Evolutionary conservation across 2,113 vertebrate species (phyloP), one percentile per base, ranked within the genome.

Genomic region (Hippoglossus stenolepis): DNA sequence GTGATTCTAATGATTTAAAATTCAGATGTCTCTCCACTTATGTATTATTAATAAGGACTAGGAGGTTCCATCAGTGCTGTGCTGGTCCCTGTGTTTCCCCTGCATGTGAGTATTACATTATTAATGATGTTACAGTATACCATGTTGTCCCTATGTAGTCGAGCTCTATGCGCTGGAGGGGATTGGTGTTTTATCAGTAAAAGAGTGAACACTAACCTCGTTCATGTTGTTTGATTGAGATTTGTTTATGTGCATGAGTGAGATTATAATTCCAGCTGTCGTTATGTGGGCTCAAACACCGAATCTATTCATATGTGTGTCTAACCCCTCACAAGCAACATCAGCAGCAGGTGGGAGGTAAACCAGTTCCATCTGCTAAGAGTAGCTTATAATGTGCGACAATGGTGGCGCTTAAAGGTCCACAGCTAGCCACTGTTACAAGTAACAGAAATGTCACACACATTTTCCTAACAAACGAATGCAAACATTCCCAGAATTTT

Each of bases 101-200:
- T 70, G 65, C 73, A 76, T 86, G 59, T 45, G 61, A 65, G 51
- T 60, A 51, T 69, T 90, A 11, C 31, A 84, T 85, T 91, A 91
- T 87, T 90, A 75, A 89, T 87, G 66, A 75, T 53, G 26, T 43
- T 81, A 84, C 56, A 79, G 54, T 75, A 59, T 43, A 77, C 38
- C 24, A 53, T 86, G 64, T 87, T 77, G 75, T 79, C 71, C 15
- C 20, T 18, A 70, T 72, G 49, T 77, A 67, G 70, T 26, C 56
- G 75, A 80, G 70, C 71, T 80, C 38, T 54, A 38, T 59, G 35
- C 80, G 23, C 49, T 13, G n/a, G 51, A 31, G 13, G 12, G n/a
- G n/a, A 63, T 23, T 24, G 56, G 57, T 3, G 65, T 71, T 77
- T 60, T 54, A 54, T 61, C n/a, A 72, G 47, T 80, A 72, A 70